A percentile compares a stretch with the other conserved stretches of the same genome.
Evolutionary conservation across 2,113 vertebrate genomes (phyloP).

Genomic region (Mobula hypostoma): DNA sequence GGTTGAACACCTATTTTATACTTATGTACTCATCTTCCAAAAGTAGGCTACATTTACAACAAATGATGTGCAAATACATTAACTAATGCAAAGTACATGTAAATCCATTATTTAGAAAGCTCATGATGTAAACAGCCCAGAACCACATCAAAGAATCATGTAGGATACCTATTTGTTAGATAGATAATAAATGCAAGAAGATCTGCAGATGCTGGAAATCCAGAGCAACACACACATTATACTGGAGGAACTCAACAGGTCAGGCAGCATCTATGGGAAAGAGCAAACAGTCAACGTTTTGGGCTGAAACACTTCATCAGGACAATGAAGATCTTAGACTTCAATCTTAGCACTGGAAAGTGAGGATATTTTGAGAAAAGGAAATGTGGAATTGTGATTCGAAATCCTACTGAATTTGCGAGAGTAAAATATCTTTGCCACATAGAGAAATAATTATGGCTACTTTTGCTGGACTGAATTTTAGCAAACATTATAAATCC

Average conservation of each 20-base stretch:
- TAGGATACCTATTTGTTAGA: neutral
- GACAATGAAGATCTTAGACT: neutral
- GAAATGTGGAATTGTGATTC: neutral
- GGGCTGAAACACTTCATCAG: too few relatives aligned
- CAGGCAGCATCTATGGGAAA: too few relatives aligned
- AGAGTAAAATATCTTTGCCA: neutral
- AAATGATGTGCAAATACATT: neutral
- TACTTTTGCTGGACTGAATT: neutral
- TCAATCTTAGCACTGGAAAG: neutral
- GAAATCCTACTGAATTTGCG: neutral
- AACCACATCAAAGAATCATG: neutral
- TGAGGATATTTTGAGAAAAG: neutral
- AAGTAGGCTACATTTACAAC: neutral
- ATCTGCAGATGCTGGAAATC: too few relatives aligned
- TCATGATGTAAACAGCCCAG: neutral
- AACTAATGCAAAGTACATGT: neutral
- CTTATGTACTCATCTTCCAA: neutral
- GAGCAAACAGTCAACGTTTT: too few relatives aligned
- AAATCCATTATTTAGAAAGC: neutral
- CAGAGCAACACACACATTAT: too few relatives aligned
- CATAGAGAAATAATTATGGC: neutral
- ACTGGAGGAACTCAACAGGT: too few relatives aligned
- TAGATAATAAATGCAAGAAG: neutral
- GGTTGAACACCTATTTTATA: neutral
- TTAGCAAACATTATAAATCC: neutral